Conservation (phyloP, 2,797 vertebrate species). For the Caiman crocodilus region DNA sequence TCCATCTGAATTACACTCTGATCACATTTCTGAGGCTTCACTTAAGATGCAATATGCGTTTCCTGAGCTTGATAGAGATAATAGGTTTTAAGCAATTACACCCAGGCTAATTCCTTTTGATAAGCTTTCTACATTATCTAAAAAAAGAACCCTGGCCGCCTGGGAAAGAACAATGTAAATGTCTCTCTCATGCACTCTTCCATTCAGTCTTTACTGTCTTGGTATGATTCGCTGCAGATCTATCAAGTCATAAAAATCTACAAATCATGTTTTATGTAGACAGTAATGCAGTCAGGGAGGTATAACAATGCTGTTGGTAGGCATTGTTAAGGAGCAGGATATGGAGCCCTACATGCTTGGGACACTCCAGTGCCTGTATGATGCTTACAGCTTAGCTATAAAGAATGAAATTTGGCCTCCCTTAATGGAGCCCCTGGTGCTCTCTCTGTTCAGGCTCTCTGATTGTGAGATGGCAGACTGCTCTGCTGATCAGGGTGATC, state of each 20-base stretch:
- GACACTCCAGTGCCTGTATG: not conserved
- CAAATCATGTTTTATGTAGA: not conserved
- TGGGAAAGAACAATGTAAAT: slow-evolving; percentile 70
- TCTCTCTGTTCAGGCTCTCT: not conserved
- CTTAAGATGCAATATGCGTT: slow-evolving; percentile 74
- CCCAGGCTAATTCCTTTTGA: slow-evolving; percentile 78
- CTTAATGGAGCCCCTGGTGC: not conserved
- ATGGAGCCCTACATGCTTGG: not conserved
- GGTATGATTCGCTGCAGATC: slow-evolving; percentile 37
- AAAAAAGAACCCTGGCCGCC: slow-evolving; percentile 66
- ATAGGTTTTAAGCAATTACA: slow-evolving; percentile 79
- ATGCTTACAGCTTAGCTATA: not conserved
- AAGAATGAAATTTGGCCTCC: not conserved
- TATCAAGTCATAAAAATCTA: slow-evolving; percentile 35
- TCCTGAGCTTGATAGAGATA: slow-evolving; percentile 77
- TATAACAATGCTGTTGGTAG: not conserved
- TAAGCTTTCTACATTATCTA: slow-evolving; percentile 75
- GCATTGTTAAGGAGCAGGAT: not conserved
- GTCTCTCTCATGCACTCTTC: slow-evolving; percentile 44
- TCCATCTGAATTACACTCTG: slow-evolving; percentile 44
- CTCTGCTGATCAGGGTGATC: not conserved
- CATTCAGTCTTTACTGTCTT: slow-evolving; percentile 46
- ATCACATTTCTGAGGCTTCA: slow-evolving; percentile 65
- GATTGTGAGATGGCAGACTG: not conserved
- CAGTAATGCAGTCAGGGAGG: not conserved